Evolutionary conservation across 2,888 invertebrate species (phyloP).

Genomic region (Dermolepida albohirtum): DNA sequence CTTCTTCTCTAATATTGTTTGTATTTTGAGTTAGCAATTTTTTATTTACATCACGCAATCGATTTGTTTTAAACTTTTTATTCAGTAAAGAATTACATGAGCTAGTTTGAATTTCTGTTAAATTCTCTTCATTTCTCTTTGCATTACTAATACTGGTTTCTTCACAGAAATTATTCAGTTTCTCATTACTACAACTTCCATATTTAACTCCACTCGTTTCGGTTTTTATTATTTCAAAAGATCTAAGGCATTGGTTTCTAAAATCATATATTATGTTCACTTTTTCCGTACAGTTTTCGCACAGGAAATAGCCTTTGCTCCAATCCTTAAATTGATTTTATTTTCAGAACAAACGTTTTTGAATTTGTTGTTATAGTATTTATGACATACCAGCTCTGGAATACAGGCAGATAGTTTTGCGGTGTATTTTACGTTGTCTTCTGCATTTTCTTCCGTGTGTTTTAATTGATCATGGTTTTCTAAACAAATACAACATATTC

Average conservation of each 20-base stretch:
- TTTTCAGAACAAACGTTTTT: not conserved
- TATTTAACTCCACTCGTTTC: not conserved
- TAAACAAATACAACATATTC: conserved; percentile 35
- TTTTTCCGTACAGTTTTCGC: conserved; percentile 51
- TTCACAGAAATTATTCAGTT: not conserved
- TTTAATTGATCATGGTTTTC: conserved; percentile 46
- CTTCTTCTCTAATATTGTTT: conserved; percentile 19
- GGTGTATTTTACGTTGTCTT: conserved; percentile 47
- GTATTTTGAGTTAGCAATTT: conserved; percentile 13
- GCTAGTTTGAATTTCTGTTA: conserved; percentile 1
- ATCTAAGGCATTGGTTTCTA: conserved; percentile 54
- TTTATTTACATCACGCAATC: conserved; percentile 7
- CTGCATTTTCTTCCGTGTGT: conserved; percentile 48
- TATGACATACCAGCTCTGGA: conserved; percentile 56
- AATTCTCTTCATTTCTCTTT: not conserved
- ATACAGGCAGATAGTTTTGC: conserved; percentile 53
- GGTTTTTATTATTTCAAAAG: conserved; percentile 36
- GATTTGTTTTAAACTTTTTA: conserved; percentile 35
- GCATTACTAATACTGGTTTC: not conserved
- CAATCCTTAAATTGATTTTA: conserved; percentile 49
- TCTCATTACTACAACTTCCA: not conserved
- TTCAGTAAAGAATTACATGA: conserved; percentile 14
- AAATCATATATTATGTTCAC: conserved; percentile 55
- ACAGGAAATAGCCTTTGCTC: conserved; percentile 49
- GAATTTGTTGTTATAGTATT: not conserved